phyloP scores from a whole-genome alignment of 2,888 invertebrate species.

The Eristalis pertinax region DNA sequence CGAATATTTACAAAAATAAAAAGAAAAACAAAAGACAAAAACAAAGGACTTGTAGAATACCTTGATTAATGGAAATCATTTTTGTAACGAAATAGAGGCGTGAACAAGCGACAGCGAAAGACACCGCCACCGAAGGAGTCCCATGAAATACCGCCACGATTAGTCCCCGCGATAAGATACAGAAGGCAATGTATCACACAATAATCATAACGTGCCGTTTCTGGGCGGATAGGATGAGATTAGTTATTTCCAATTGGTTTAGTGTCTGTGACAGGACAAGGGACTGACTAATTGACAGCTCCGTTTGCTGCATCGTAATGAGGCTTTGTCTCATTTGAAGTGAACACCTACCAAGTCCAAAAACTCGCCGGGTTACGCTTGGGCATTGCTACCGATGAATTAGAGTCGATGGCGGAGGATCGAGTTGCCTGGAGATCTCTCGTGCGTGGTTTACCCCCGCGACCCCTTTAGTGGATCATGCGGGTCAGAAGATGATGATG shows the following conservation, averaged over 20 bases:
- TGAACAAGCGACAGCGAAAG: slow-evolving; percentile 31
- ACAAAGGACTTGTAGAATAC: slow-evolving; percentile 39
- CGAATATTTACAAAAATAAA: not conserved
- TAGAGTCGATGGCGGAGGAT: no score
- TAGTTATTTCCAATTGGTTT: slow-evolving; percentile 12
- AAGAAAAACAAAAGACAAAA: not conserved
- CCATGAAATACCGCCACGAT: slow-evolving; percentile 42
- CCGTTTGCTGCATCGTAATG: slow-evolving; percentile 2
- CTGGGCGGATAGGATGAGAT: slow-evolving; percentile 11
- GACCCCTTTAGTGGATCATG: no score
- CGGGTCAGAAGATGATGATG: no score
- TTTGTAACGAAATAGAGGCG: slow-evolving; percentile 28
- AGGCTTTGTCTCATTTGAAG: not conserved
- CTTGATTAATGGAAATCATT: slow-evolving; percentile 58
- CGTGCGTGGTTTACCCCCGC: no score
- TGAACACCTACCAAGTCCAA: not conserved
- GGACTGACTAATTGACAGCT: slow-evolving; percentile 44
- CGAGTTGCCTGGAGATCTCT: no score
- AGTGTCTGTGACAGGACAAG: not conserved
- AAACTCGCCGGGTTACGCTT: no score
- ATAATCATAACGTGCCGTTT: slow-evolving; percentile 39
- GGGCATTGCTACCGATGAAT: no score
- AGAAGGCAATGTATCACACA: slow-evolving; percentile 39
- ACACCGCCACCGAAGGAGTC: slow-evolving; percentile 19
- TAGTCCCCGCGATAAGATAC: slow-evolving; percentile 49